A percentile compares a stretch with the other conserved stretches of the same genome.
Conservation (phyloP, 2,113 vertebrate genomes). For the Microcebus murinus region DNA sequence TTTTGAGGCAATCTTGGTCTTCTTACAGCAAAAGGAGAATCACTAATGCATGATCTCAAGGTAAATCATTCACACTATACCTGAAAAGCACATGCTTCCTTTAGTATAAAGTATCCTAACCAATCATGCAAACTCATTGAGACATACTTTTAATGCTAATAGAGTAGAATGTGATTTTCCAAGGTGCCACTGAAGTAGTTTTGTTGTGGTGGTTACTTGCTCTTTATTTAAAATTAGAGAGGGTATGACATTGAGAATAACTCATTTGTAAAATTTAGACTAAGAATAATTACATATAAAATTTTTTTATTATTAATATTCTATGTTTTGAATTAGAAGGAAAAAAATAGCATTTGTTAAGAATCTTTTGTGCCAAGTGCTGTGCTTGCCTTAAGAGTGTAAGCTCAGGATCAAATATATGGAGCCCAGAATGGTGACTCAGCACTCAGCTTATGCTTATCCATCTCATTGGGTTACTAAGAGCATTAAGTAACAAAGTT, state of each 20-base stretch:
- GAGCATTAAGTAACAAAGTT: not conserved
- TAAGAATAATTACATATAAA: not conserved
- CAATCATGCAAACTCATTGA: not conserved
- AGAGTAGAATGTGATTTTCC: not conserved
- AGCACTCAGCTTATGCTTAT: not conserved
- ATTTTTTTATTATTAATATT: not conserved
- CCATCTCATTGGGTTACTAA: not conserved
- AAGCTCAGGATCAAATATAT: not conserved
- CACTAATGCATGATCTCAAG: not conserved
- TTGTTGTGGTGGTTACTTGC: not conserved
- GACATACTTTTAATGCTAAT: not conserved
- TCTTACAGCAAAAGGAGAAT: not conserved
- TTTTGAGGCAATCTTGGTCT: not conserved
- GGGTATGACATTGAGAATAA: not conserved
- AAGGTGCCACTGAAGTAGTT: not conserved
- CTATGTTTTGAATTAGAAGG: not conserved
- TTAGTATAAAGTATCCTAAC: not conserved
- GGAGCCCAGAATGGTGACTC: not conserved
- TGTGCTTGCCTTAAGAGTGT: not conserved
- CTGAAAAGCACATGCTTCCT: not conserved
- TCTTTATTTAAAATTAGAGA: not conserved
- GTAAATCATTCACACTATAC: not conserved
- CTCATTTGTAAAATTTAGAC: not conserved
- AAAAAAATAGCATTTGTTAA: not conserved
- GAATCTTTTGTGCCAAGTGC: not conserved